Conservation (phyloP, 2,888 invertebrate genomes). For the Luperina testacea region DNA sequence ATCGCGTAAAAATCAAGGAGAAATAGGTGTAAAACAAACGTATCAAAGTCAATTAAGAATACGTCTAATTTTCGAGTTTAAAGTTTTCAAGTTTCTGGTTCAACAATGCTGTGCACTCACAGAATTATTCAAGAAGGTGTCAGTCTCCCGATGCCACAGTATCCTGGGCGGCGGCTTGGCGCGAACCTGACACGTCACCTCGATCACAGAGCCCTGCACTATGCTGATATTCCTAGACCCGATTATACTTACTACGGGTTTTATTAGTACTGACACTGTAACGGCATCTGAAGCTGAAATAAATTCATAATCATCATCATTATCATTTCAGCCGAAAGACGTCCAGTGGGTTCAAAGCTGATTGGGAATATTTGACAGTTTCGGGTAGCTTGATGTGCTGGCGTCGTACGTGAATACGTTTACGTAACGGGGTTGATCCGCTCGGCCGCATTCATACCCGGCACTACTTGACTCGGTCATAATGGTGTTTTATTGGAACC, state of each 20-base stretch:
- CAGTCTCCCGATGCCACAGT: constrained; percentile 81
- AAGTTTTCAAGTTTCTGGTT: neutral
- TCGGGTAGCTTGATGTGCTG: no score
- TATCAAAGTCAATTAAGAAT: neutral
- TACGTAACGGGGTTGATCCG: no score
- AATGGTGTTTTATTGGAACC: no score
- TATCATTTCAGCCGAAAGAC: neutral
- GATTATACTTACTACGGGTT: constrained; percentile 76
- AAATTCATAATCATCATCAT: neutral
- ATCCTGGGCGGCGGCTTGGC: constrained; percentile 80
- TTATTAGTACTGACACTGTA: constrained; percentile 72
- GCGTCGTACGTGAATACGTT: no score
- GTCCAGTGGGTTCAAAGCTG: no score
- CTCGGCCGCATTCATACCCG: no score
- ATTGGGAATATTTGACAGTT: no score
- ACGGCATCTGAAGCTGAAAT: constrained; percentile 79
- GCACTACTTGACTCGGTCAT: no score
- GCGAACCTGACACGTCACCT: constrained; percentile 73
- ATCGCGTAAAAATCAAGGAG: neutral
- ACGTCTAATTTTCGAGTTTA: neutral
- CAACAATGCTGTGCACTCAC: constrained; percentile 69
- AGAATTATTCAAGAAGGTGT: constrained; percentile 76
- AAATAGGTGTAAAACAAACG: neutral
- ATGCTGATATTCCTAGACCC: constrained; percentile 77
- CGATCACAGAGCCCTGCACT: constrained; percentile 72